Evolutionary conservation across 2,797 vertebrate genomes (phyloP).

Genomic region (Vespertilio murinus): DNA sequence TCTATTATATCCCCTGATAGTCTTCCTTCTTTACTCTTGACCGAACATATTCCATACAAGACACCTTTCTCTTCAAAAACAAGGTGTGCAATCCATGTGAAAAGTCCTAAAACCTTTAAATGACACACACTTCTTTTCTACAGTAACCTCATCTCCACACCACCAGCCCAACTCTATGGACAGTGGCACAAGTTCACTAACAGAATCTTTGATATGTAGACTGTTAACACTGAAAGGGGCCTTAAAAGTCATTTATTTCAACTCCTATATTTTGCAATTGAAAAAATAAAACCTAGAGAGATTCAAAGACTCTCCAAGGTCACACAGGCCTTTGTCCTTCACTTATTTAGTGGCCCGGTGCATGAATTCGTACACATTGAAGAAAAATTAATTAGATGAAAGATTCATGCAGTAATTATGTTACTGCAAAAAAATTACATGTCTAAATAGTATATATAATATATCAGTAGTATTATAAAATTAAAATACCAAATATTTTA

Average conservation of each 20-base stretch:
- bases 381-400: no score
- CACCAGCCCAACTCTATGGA: background rate
- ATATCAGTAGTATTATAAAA: no score
- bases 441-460: no score
- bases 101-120: background rate
- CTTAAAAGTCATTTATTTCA: conserved; percentile 5
- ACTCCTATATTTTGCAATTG: background rate
- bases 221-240: background rate
- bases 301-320: background rate
- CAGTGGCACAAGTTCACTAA: background rate
- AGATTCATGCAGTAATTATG: no score
- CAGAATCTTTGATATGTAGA: background rate
- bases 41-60: background rate
- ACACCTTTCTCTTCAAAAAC: background rate
- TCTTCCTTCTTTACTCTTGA: background rate
- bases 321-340: background rate
- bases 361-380: no score
- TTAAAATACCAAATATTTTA: no score
- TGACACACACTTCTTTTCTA: background rate
- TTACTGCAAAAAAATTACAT: no score
- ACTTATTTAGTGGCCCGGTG: background rate
- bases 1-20: background rate
- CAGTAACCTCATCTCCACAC: background rate
- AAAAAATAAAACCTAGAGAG: background rate
- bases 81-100: background rate